phyloP scores from a whole-genome alignment of 1,140 invertebrate genomes.

The Archegozetes longisetosus region DNA sequence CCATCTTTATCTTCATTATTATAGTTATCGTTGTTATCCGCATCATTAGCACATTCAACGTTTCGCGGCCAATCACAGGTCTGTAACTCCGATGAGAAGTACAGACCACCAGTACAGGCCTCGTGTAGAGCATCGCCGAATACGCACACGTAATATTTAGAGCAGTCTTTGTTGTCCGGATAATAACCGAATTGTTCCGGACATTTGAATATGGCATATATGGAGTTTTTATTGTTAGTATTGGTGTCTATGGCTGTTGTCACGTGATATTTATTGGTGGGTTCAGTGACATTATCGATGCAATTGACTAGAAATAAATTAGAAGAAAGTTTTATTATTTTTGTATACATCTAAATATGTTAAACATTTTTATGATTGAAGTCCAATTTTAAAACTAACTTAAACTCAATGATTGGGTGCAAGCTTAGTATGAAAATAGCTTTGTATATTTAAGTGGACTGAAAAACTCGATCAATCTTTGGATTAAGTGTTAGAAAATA shows the following conservation, averaged over 20 bases:
- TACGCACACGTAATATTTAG: constrained; percentile 80
- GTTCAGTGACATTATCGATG: too few relatives aligned
- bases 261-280: too few relatives aligned
- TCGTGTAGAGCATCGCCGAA: constrained; percentile 78
- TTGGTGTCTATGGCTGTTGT: background rate
- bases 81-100: constrained; percentile 65
- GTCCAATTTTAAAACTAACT: too few relatives aligned
- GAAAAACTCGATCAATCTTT: too few relatives aligned
- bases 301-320: too few relatives aligned
- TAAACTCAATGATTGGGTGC: too few relatives aligned
- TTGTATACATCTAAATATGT: too few relatives aligned
- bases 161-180: constrained; percentile 72
- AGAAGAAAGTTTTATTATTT: too few relatives aligned
- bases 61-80: constrained; percentile 90
- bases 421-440: too few relatives aligned
- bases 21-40: background rate
- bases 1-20: background rate
- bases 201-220: constrained; percentile 48
- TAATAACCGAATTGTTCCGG: constrained; percentile 90
- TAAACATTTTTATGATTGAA: too few relatives aligned
- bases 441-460: too few relatives aligned
- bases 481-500: too few relatives aligned
- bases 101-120: constrained; percentile 72
- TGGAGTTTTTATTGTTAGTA: background rate
- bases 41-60: constrained; percentile 32